These are phyloP conservation scores for Bufo gargarizans DNA, from an alignment of 2,113 vertebrate genomes.

Conservation along the genomic window DNA sequence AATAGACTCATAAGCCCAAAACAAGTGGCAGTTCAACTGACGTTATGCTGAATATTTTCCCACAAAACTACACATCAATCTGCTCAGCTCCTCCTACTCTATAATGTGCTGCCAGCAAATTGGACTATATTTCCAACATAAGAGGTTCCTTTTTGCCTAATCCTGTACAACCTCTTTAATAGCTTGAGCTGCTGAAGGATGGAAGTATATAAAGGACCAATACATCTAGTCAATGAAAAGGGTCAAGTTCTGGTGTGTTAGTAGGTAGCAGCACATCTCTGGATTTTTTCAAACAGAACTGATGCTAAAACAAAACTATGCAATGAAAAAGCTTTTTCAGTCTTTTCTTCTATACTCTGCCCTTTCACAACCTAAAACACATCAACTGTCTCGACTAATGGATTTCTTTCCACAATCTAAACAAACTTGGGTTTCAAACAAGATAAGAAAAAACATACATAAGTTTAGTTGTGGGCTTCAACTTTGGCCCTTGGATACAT, in stretches of 20 bases:
- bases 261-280: conserved; percentile 24
- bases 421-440: conserved; percentile 32
- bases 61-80: no score
- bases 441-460: conserved; percentile 28
- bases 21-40: no score
- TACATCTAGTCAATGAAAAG: not conserved
- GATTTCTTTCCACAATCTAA: conserved; percentile 40
- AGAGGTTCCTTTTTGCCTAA: no score
- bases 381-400: conserved; percentile 47
- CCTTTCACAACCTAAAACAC: conserved; percentile 28
- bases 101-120: no score
- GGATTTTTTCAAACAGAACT: conserved; percentile 11
- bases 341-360: not conserved
- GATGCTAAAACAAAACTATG: conserved; percentile 6
- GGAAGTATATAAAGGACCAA: not conserved
- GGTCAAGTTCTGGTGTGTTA: not conserved
- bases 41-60: no score
- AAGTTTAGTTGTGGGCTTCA: not conserved
- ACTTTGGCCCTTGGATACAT: not conserved
- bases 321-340: not conserved
- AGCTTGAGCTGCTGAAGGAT: not conserved
- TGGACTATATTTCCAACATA: no score
- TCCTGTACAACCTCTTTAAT: no score
- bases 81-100: no score
- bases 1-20: no score